Conservation (phyloP, 1,140 invertebrate genomes). For the Papilio polytes region DNA sequence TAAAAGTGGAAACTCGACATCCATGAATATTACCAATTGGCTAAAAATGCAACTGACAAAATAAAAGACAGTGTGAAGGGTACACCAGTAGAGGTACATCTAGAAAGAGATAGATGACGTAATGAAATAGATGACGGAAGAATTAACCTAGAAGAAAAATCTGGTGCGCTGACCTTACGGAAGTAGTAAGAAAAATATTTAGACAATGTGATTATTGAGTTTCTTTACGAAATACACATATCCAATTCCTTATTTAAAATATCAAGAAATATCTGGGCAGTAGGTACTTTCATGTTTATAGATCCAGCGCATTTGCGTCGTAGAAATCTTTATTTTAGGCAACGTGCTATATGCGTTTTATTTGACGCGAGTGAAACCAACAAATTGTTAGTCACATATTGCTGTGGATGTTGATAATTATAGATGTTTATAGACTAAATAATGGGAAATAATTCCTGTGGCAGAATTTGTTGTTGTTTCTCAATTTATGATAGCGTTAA, state of each 20-base stretch:
- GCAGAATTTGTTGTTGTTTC: background rate
- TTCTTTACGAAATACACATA: too few relatives aligned
- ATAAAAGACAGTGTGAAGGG: too few relatives aligned
- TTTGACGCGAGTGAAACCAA: constrained; percentile 21
- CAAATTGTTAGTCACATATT: constrained; percentile 29
- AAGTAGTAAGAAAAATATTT: too few relatives aligned
- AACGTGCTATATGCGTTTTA: constrained; percentile 19
- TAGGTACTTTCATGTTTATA: background rate
- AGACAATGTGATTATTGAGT: too few relatives aligned
- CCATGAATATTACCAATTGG: too few relatives aligned
- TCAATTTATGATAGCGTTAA: background rate
- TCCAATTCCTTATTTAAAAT: background rate
- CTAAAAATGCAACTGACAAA: too few relatives aligned
- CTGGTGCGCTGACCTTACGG: too few relatives aligned
- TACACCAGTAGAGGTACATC: too few relatives aligned
- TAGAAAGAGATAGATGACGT: too few relatives aligned
- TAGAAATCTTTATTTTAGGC: constrained; percentile 24
- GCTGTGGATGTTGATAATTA: background rate
- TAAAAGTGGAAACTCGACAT: background rate
- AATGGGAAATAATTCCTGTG: background rate
- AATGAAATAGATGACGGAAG: too few relatives aligned
- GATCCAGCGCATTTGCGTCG: background rate
- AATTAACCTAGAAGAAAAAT: too few relatives aligned
- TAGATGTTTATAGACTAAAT: constrained; percentile 14
- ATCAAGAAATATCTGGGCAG: background rate